A percentile compares a stretch with the other conserved stretches of the same genome.
These are phyloP conservation scores for Steinernema feltiae DNA, from an alignment of 1,140 invertebrate genomes.

Conservation along the genomic window DNA sequence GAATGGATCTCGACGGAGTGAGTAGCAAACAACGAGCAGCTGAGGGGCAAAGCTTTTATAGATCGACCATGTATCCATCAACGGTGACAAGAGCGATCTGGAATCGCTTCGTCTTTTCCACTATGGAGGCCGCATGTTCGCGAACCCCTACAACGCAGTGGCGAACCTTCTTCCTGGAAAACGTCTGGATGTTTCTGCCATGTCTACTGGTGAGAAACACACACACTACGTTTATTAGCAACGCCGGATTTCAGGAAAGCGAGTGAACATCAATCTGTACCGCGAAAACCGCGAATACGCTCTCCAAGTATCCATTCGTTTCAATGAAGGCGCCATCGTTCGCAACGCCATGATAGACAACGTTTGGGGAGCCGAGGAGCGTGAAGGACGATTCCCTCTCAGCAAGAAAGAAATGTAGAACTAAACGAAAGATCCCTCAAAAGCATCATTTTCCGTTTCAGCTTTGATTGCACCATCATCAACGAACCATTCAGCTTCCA, in stretches of 20 bases:
- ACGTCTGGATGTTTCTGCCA: conserved; percentile 51
- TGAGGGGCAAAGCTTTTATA: conserved; percentile 5
- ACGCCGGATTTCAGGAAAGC: conserved; percentile 41
- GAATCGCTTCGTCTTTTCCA: conserved; percentile 50
- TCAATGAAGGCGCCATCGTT: conserved; percentile 54
- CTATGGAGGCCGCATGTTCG: conserved; percentile 51
- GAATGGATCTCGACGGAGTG: conserved; percentile 47
- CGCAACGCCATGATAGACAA: conserved; percentile 50
- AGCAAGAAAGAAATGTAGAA: conserved; percentile 51
- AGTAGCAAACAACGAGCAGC: conserved; percentile 19
- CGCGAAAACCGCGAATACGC: conserved; percentile 50
- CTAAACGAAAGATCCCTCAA: not conserved
- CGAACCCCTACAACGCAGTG: conserved; percentile 53
- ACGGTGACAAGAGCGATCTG: conserved; percentile 41
- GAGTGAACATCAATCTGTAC: conserved; percentile 55
- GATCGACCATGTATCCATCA: conserved; percentile 53
- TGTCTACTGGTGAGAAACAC: conserved; percentile 51
- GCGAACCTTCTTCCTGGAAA: conserved; percentile 51
- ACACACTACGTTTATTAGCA: not conserved
- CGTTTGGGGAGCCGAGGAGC: conserved; percentile 53
- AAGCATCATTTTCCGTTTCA: conserved; percentile 26
- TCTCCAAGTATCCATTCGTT: conserved; percentile 54
- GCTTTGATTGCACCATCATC: conserved; percentile 56
- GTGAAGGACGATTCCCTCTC: conserved; percentile 51
- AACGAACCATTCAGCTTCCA: conserved; percentile 46